phyloP scores from a whole-genome alignment of 2,888 invertebrate species.

The Lepidonotus clava region DNA sequence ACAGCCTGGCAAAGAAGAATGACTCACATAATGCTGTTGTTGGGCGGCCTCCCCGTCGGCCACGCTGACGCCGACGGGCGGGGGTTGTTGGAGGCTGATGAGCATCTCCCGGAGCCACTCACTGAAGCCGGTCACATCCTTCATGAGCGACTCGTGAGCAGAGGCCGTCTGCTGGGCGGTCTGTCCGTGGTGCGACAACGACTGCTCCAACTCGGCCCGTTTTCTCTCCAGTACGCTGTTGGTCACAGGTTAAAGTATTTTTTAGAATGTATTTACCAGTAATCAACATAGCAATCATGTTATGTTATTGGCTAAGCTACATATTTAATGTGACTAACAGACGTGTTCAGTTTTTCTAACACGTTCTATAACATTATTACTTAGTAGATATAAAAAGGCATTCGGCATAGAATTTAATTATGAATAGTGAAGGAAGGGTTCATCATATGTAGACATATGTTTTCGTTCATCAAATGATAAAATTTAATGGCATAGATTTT shows the following conservation, averaged over 20 bases:
- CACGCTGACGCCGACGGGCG: constrained; percentile 66
- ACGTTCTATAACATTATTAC: too few species aligned
- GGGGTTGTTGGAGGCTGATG: constrained; percentile 63
- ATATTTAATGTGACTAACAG: too few species aligned
- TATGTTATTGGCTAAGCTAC: too few species aligned
- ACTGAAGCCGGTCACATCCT: constrained; percentile 71
- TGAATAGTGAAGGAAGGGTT: too few species aligned
- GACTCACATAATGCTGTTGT: constrained; percentile 72
- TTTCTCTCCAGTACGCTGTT: constrained; percentile 67
- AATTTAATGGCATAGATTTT: too few species aligned
- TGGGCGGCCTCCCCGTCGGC: constrained; percentile 68
- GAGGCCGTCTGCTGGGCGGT: constrained; percentile 67
- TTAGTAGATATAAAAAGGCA: too few species aligned
- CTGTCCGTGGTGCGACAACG: constrained; percentile 66
- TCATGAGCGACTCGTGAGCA: constrained; percentile 69
- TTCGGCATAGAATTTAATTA: too few species aligned
- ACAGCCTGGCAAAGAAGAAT: background rate
- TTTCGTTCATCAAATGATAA: too few species aligned
- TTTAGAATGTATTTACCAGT: too few species aligned
- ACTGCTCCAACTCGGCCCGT: constrained; percentile 66
- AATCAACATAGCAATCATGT: too few species aligned
- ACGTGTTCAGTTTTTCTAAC: too few species aligned
- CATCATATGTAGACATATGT: too few species aligned
- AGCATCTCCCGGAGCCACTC: constrained; percentile 72
- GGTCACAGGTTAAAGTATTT: background rate